Evolutionary conservation across 2,113 vertebrate species (phyloP).

Genomic region (human (Homo sapiens)): DNA sequence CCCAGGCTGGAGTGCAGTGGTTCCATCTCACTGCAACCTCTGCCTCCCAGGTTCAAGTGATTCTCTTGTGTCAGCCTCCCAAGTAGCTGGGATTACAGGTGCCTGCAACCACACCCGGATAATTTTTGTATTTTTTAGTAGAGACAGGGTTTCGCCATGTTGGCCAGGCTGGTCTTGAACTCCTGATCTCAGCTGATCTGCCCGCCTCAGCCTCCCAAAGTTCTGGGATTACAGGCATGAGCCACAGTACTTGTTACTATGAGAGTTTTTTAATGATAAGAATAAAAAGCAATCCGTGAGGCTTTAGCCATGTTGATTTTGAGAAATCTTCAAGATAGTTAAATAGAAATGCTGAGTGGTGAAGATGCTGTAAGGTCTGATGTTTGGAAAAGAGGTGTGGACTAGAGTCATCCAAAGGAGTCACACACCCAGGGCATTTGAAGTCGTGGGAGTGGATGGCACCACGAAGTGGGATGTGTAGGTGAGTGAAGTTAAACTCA

Average conservation of each 20-base stretch:
- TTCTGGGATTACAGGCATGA: neutral
- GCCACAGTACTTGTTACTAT: neutral
- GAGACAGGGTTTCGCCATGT: neutral
- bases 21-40: too few species aligned
- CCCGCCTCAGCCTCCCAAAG: neutral
- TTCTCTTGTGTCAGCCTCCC: too few species aligned
- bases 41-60: too few species aligned
- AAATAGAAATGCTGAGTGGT: neutral
- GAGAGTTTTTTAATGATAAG: neutral
- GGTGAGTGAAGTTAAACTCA: neutral
- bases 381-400: neutral
- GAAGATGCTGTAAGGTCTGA: neutral
- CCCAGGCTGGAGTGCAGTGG: too few species aligned
- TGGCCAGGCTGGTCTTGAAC: neutral
- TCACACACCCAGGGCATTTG: too few species aligned
- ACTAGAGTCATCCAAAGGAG: neutral
- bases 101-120: too few species aligned
- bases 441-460: neutral
- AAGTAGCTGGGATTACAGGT: too few species aligned
- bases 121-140: neutral
- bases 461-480: neutral
- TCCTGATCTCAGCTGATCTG: neutral
- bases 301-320: neutral
- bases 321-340: neutral
- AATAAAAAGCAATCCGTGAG: neutral